Base-by-base conservation (phyloP, 2,113 vertebrate species). In the Struthio camelus region DNA sequence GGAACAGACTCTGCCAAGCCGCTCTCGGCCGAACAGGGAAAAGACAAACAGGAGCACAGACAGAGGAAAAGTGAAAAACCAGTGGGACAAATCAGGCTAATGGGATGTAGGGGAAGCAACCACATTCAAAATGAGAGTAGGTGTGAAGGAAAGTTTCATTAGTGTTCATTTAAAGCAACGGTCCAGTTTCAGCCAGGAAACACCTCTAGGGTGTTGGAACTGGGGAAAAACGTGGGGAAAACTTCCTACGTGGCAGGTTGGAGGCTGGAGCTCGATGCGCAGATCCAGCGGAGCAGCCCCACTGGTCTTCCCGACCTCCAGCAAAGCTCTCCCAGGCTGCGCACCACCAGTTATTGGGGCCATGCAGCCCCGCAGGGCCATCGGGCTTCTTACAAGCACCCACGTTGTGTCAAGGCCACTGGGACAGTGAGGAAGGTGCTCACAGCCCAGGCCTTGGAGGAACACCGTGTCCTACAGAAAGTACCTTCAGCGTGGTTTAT, bases 241-340 rank as follows among this genome's bases (percentile, higher is more conserved):
- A 28, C 11, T 5, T 27, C 40, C 40, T n/a, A 2, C 3, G 40
- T 40, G 34, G 18, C 6, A 1, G 23, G 50, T 1, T 19, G 67
- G 27, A 48, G 50, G 27, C 6, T 4, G 40, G 58, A 0, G 4
- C 50, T 56, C 66, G 48, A 6, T 48, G n/a, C 40, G 28, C 28
- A 32, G 34, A 34, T 7, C 11, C 23, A 38, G 58, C 40, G 11
- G 3, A 1, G 46, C 23, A 40, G 28, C 65, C 23, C 23, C n/a
- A 34, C 9, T 7, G 15, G 9, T 8, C 46, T 13, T 27, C 7
- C 7, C 4, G 6, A n/a, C 22, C 42, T 58, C 51, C 62, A 11
- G 4, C 17, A 20, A 2, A 28, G 20, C 48, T 32, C 48, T 7
- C 34, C 1, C 34, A 23, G 56, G 32, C 32, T 32, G 19, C 20